A percentile compares a stretch with the other conserved stretches of the same genome.
phyloP scores from a whole-genome alignment of 2,888 invertebrate species.

The Apotomis turbidana region DNA sequence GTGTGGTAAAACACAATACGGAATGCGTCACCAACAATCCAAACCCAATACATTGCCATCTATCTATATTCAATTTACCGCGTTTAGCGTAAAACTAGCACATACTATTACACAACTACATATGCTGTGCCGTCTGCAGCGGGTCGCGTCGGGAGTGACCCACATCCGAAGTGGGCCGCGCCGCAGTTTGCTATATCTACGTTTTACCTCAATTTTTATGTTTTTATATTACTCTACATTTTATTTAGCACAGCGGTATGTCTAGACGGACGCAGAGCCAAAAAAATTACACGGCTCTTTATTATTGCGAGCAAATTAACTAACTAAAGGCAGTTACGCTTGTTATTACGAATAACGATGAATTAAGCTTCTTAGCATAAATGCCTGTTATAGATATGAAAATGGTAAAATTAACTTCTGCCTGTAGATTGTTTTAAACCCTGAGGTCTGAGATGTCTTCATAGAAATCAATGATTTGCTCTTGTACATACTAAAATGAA shows the following conservation, averaged over 20 bases:
- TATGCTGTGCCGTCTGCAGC: conserved; percentile 38
- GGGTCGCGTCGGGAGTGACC: conserved; percentile 36
- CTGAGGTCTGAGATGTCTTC: no score
- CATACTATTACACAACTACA: conserved; percentile 34
- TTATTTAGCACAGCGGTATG: neutral
- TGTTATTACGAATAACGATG: no score
- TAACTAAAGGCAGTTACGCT: no score
- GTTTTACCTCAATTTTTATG: conserved; percentile 15
- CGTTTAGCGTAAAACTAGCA: conserved; percentile 34
- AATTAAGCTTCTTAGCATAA: no score
- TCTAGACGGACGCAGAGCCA: neutral
- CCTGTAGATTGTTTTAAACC: no score
- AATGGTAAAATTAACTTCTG: no score
- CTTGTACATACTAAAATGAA: no score
- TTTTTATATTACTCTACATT: conserved; percentile 5
- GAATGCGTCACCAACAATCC: no score
- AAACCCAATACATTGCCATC: neutral
- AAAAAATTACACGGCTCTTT: neutral
- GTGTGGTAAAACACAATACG: neutral
- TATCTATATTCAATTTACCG: conserved; percentile 9
- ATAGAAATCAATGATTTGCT: no score
- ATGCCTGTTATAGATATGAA: no score
- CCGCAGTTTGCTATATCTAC: conserved; percentile 34
- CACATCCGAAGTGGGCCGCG: conserved; percentile 34
- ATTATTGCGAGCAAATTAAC: neutral